Evolutionary conservation across 2,113 vertebrate species (phyloP).

Genomic region (Lophotis ruficrista): DNA sequence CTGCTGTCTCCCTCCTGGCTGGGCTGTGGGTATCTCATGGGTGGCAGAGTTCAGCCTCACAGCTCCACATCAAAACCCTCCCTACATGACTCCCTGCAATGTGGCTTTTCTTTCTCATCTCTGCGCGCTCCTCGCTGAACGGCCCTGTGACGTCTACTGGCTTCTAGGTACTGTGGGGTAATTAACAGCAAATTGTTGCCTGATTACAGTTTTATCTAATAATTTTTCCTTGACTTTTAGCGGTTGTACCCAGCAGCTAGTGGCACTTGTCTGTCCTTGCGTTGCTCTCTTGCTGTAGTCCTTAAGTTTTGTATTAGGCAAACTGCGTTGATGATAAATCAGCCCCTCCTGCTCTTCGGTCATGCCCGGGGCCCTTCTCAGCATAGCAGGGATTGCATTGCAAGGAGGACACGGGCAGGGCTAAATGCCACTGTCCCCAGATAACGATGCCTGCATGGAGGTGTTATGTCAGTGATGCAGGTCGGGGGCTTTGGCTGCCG

Average conservation of each 20-base stretch:
- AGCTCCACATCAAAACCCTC: background rate
- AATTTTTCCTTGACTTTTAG: background rate
- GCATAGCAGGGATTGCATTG: background rate
- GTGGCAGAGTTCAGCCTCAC: background rate
- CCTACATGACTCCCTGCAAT: accelerated
- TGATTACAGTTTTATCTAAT: background rate
- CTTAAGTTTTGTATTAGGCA: background rate
- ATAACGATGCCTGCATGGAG: background rate
- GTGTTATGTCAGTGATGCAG: background rate
- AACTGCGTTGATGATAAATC: background rate
- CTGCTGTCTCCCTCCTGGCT: background rate
- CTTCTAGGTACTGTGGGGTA: background rate
- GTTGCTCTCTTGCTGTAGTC: background rate
- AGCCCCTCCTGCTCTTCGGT: background rate
- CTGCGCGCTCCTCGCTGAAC: background rate
- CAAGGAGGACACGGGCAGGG: accelerated
- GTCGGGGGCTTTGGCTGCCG: background rate
- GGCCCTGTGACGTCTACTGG: background rate
- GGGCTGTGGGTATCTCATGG: accelerated
- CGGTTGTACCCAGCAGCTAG: background rate
- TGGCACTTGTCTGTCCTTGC: background rate
- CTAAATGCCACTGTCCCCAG: background rate
- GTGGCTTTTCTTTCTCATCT: background rate
- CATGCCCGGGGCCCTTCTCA: background rate
- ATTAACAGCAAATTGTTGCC: background rate